Conservation (phyloP, 2,888 invertebrate genomes). For the Rhingia rostrata region DNA sequence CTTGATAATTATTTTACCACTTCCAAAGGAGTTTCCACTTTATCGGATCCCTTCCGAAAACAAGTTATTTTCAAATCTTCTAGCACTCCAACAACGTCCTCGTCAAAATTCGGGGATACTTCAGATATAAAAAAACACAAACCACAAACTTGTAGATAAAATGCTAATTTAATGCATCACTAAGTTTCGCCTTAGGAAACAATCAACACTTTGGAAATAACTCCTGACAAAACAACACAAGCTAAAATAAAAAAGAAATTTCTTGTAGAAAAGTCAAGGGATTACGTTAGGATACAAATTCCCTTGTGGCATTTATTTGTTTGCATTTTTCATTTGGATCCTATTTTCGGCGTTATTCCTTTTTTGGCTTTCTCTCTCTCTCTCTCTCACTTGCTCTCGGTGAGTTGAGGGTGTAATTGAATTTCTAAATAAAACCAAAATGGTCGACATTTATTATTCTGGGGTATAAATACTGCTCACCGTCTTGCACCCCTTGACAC, state of each 20-base stretch:
- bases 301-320: conserved; percentile 58
- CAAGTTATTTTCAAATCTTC: conserved; percentile 31
- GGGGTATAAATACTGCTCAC: conserved; percentile 52
- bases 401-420: conserved; percentile 48
- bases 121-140: conserved; percentile 1
- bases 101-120: conserved; percentile 6
- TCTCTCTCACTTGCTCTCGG: not conserved
- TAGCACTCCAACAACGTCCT: not conserved
- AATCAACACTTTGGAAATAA: conserved; percentile 48
- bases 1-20: conserved; percentile 50
- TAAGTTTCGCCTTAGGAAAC: conserved; percentile 50
- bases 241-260: conserved; percentile 36
- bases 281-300: conserved; percentile 49
- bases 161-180: conserved; percentile 66
- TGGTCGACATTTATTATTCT: conserved; percentile 65
- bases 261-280: conserved; percentile 52
- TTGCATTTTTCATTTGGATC: conserved; percentile 56
- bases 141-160: conserved; percentile 41
- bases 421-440: conserved; percentile 67
- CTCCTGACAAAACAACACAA: not conserved
- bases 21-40: conserved; percentile 32
- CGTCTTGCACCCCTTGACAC: not conserved
- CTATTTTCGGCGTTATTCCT: not conserved
- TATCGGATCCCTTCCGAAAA: conserved; percentile 20
- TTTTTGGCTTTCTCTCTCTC: conserved; percentile 21